Evolutionary conservation across 2,888 invertebrate species (phyloP).

Genomic region (Theodoxus fluviatilis): DNA sequence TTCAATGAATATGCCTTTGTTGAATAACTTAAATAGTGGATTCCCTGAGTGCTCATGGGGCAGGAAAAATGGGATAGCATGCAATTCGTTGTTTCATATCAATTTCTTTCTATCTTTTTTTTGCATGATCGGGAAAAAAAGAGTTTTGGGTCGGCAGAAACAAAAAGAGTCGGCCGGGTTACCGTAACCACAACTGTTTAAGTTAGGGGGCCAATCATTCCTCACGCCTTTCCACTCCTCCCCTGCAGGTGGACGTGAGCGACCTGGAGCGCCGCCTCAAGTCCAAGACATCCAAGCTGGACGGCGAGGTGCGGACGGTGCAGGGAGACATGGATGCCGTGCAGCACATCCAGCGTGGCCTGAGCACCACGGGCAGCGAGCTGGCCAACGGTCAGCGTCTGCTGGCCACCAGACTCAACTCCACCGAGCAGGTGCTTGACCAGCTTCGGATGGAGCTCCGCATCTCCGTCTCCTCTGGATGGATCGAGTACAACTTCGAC

Average conservation of each 20-base stretch:
- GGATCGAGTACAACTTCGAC: slow-evolving; percentile 47
- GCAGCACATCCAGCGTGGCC: slow-evolving; percentile 27
- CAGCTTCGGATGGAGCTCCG: slow-evolving; percentile 35
- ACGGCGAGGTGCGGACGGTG: slow-evolving; percentile 27
- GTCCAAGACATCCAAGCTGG: slow-evolving; percentile 26
- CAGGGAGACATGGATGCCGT: slow-evolving; percentile 28
- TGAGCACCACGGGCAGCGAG: slow-evolving; percentile 21
- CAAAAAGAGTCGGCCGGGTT: too few relatives aligned
- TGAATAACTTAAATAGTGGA: too few relatives aligned
- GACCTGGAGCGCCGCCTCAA: slow-evolving; percentile 30
- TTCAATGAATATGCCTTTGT: too few relatives aligned
- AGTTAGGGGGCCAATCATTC: too few relatives aligned
- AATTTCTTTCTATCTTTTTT: too few relatives aligned
- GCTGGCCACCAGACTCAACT: slow-evolving; percentile 19
- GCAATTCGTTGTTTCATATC: too few relatives aligned
- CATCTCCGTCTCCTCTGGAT: slow-evolving; percentile 36
- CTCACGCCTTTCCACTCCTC: too few relatives aligned
- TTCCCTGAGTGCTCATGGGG: too few relatives aligned
- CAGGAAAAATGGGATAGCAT: too few relatives aligned
- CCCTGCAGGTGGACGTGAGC: slow-evolving; percentile 31
- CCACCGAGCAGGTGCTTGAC: slow-evolving; percentile 27
- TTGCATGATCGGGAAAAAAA: too few relatives aligned
- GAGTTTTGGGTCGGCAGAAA: too few relatives aligned
- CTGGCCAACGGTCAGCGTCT: slow-evolving; percentile 15
- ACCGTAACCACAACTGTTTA: too few relatives aligned